Evolutionary conservation across 2,888 invertebrate genomes (phyloP).

Genomic region (Lepidochrysops patricia): DNA sequence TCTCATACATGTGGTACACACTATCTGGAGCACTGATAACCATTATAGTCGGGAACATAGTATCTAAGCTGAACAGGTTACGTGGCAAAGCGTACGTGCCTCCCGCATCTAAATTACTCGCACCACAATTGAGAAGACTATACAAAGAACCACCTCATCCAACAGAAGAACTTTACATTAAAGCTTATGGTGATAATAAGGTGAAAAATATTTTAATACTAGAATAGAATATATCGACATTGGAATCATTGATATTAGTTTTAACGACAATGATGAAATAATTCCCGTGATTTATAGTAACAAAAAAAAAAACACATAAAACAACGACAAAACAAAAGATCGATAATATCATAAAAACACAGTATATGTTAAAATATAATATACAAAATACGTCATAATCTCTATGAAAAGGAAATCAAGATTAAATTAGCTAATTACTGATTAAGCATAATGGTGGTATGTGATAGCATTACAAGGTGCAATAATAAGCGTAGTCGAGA

Average conservation of each 20-base stretch:
- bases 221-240: not conserved
- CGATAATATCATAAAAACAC: not conserved
- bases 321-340: not conserved
- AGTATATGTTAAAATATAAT: not conserved
- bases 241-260: not conserved
- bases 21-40: conserved; percentile 54
- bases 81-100: conserved; percentile 47
- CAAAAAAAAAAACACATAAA: not conserved
- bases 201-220: conserved; percentile 20
- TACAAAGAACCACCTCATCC: conserved; percentile 65
- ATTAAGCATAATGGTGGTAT: not conserved
- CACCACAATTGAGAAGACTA: conserved; percentile 79
- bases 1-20: conserved; percentile 88
- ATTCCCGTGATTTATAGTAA: not conserved
- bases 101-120: conserved; percentile 72
- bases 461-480: not conserved
- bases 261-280: not conserved
- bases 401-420: not conserved
- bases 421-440: not conserved
- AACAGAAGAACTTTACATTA: conserved; percentile 52
- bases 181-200: conserved; percentile 55
- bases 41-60: conserved; percentile 43
- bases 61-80: conserved; percentile 41
- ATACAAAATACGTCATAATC: not conserved
- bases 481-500: not conserved